Percentiles rank a stretch among this genome's conserved stretches.
phyloP scores from a whole-genome alignment of 1,140 invertebrate species.

The Dermatophagoides farinae region DNA sequence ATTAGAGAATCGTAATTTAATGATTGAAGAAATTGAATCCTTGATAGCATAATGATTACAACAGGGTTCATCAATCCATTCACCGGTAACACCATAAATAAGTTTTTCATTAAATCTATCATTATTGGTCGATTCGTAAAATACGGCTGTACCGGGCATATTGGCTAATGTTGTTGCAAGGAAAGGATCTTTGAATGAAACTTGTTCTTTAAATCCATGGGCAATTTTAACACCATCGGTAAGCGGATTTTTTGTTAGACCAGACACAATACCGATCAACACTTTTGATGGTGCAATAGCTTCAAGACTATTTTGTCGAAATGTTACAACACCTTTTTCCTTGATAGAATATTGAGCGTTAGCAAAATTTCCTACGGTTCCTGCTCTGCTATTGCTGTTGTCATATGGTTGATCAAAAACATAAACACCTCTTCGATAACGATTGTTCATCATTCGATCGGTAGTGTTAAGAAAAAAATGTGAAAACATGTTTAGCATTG shows the following conservation, averaged over 20 bases:
- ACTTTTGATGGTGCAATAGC: conserved; percentile 12
- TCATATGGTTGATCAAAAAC: neutral
- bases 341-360: neutral
- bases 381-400: neutral
- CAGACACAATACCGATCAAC: conserved; percentile 13
- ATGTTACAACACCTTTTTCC: conserved; percentile 15
- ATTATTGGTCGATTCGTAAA: neutral
- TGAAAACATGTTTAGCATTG: conserved; percentile 12
- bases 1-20: neutral
- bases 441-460: neutral
- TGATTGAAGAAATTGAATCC: neutral
- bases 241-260: neutral
- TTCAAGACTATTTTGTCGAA: conserved; percentile 6
- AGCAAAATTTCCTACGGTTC: neutral
- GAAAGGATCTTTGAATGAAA: conserved; percentile 6
- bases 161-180: conserved; percentile 11
- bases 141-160: neutral
- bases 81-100: conserved; percentile 6
- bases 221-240: neutral
- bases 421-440: neutral
- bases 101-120: neutral
- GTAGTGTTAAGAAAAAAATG: conserved; percentile 6
- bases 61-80: conserved; percentile 8
- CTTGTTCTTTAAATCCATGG: neutral
- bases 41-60: conserved; percentile 4